Percentiles rank a stretch among this genome's conserved stretches.
These are phyloP conservation scores for Cryptus armator DNA, from an alignment of 2,888 invertebrate species.

Conservation along the genomic window DNA sequence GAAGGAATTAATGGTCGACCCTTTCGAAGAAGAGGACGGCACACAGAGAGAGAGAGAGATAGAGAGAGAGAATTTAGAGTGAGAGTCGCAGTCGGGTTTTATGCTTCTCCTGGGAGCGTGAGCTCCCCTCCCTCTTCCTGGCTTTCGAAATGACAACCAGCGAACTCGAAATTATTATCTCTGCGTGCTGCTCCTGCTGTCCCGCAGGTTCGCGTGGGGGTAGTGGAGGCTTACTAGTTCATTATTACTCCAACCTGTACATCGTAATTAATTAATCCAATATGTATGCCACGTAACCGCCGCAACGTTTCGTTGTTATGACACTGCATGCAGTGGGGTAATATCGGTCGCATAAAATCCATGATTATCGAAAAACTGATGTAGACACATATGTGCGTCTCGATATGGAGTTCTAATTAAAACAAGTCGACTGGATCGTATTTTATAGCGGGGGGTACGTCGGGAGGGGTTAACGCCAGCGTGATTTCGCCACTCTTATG, in stretches of 20 bases:
- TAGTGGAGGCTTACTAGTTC: constrained; percentile 54
- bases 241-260: constrained; percentile 61
- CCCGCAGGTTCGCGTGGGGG: constrained; percentile 27
- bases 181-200: constrained; percentile 34
- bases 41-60: background rate
- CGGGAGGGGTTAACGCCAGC: background rate
- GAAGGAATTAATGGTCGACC: constrained; percentile 67
- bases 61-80: constrained; percentile 43
- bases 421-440: constrained; percentile 4
- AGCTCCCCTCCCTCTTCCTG: background rate
- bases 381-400: background rate
- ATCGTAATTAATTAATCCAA: constrained; percentile 65
- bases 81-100: constrained; percentile 57
- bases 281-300: constrained; percentile 25
- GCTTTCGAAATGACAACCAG: constrained; percentile 59
- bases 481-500: constrained; percentile 32
- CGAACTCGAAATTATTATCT: constrained; percentile 62
- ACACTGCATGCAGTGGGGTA: constrained; percentile 27
- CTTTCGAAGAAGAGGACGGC: constrained; percentile 57
- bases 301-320: constrained; percentile 8
- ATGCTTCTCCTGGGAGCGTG: constrained; percentile 61
- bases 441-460: too few relatives aligned
- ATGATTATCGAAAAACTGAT: constrained; percentile 58
- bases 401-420: constrained; percentile 48
- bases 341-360: constrained; percentile 49